Conservation (phyloP, 2,888 invertebrate species). For the Vandiemenella viatica region DNA sequence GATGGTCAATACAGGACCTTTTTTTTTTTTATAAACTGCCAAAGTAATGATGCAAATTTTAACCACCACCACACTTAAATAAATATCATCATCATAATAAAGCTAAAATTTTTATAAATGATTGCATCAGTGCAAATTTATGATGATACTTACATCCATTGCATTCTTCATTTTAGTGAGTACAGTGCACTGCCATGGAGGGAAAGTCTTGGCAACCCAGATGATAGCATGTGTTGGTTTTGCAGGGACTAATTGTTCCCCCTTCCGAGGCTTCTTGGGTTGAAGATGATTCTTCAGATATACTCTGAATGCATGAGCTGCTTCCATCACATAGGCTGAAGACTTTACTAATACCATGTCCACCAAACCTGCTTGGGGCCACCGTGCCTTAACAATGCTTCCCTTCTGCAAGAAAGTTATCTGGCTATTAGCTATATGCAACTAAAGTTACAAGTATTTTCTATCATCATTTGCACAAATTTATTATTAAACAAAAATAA, state of each 20-base stretch:
- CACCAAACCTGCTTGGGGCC: slow-evolving; percentile 69
- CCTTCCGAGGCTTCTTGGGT: slow-evolving; percentile 44
- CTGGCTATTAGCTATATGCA: too few relatives aligned
- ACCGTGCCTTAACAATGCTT: slow-evolving; percentile 63
- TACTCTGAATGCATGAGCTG: slow-evolving; percentile 80
- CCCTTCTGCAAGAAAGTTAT: slow-evolving; percentile 35
- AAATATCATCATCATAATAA: too few relatives aligned
- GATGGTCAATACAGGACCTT: too few relatives aligned
- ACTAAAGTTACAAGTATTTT: too few relatives aligned
- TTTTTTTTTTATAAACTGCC: too few relatives aligned
- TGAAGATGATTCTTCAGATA: slow-evolving; percentile 60
- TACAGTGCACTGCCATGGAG: slow-evolving; percentile 86
- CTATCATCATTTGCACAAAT: too few relatives aligned
- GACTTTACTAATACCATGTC: slow-evolving; percentile 67
- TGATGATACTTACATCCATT: slow-evolving; percentile 45
- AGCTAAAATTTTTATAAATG: too few relatives aligned
- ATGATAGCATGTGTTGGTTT: slow-evolving; percentile 71
- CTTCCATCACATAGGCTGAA: slow-evolving; percentile 78
- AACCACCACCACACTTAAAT: too few relatives aligned
- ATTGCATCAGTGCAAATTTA: too few relatives aligned
- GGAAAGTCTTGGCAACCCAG: slow-evolving; percentile 90
- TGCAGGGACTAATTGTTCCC: slow-evolving; percentile 35
- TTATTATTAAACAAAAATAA: too few relatives aligned
- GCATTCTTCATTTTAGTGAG: slow-evolving; percentile 67
- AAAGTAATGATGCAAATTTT: too few relatives aligned